phyloP scores from a whole-genome alignment of 2,888 invertebrate genomes.

The Apocheima hispidaria region DNA sequence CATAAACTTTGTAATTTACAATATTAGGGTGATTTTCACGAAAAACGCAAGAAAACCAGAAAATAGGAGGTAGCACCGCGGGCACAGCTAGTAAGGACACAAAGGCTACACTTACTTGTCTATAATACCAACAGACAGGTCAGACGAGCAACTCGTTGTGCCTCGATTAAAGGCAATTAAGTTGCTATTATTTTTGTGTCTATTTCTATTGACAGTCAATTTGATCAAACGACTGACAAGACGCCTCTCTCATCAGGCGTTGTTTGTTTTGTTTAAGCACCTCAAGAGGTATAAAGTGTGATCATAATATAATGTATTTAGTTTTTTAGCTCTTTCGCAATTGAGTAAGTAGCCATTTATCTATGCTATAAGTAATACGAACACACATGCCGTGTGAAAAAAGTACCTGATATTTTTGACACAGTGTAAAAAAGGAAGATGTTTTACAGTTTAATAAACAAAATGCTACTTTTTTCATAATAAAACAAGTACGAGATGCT shows the following conservation, averaged over 20 bases:
- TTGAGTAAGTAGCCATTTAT: no score
- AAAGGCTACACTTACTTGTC: background rate
- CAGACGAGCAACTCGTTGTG: slow-evolving; percentile 1
- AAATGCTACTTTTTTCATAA: no score
- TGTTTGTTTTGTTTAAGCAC: slow-evolving; percentile 26
- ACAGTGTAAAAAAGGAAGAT: no score
- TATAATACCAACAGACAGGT: background rate
- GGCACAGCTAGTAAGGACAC: background rate
- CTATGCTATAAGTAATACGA: no score
- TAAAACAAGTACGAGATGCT: no score
- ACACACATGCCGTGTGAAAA: no score
- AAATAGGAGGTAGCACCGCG: background rate
- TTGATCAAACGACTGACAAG: slow-evolving; percentile 37
- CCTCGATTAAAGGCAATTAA: slow-evolving; percentile 29
- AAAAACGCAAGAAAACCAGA: background rate
- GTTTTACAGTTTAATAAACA: no score
- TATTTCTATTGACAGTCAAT: slow-evolving; percentile 36
- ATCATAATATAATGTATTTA: background rate
- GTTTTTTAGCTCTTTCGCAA: no score
- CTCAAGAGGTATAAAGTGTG: background rate
- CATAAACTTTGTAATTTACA: no score
- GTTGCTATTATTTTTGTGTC: slow-evolving; percentile 24
- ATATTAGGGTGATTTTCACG: no score
- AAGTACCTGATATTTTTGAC: no score
- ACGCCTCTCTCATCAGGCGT: slow-evolving; percentile 32